Percentiles rank a stretch among this genome's conserved stretches.
Evolutionary conservation across 2,113 vertebrate genomes (phyloP).

Genomic region (Silurus meridionalis): DNA sequence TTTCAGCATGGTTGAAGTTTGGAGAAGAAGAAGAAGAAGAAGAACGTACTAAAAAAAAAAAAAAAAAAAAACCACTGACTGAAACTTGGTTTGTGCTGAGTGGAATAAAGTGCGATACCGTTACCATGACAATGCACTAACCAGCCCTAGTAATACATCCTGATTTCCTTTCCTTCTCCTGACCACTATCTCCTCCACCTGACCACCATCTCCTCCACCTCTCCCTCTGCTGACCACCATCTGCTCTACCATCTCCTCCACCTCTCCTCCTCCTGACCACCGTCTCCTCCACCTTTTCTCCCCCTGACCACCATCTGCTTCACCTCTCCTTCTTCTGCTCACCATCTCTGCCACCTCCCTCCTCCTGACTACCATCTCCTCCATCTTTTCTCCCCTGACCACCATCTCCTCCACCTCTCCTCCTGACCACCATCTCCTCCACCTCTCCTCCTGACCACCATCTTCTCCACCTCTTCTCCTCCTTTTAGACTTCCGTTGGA

Average conservation of each 20-base stretch:
- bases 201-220: background rate
- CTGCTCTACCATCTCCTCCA: background rate
- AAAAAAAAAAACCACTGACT: background rate
- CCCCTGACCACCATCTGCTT: background rate
- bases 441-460: background rate
- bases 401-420: background rate
- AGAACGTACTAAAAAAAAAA: background rate
- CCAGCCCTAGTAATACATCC: background rate
- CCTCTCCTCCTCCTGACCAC: background rate
- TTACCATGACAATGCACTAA: background rate
- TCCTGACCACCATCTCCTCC: background rate
- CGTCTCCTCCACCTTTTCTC: background rate
- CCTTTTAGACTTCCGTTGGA: background rate
- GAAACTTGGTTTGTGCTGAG: background rate
- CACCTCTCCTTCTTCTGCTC: background rate
- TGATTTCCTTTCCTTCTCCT: background rate
- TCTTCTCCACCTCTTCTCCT: background rate
- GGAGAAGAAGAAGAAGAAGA: no score
- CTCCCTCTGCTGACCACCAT: background rate
- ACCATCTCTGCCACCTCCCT: background rate
- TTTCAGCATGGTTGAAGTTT: background rate
- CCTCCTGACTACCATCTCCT: background rate
- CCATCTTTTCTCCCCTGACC: background rate
- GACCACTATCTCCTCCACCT: background rate
- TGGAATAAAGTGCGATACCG: background rate